phyloP scores from a whole-genome alignment of 2,888 invertebrate genomes.

The Alcis repandata region DNA sequence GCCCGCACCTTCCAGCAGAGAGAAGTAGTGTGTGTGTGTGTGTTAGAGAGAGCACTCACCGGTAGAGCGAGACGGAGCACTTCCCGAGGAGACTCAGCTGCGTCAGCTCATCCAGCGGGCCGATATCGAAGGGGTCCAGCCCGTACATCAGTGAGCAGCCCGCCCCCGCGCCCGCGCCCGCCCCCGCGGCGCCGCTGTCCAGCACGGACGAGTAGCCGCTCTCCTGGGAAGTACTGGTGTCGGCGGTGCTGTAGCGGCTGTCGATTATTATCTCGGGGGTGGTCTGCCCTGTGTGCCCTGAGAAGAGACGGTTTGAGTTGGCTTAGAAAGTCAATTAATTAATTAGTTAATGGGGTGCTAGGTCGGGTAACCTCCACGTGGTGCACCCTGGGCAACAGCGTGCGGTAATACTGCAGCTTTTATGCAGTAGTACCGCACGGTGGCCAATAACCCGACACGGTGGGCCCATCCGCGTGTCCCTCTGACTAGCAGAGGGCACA shows the following conservation, averaged over 20 bases:
- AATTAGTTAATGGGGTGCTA: no score
- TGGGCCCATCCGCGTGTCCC: no score
- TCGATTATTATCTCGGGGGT: constrained; percentile 65
- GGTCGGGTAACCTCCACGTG: no score
- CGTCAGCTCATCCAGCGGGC: constrained; percentile 82
- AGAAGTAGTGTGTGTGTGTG: not conserved
- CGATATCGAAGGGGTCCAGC: constrained; percentile 82
- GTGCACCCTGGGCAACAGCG: no score
- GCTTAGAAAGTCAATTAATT: no score
- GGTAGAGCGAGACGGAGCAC: constrained; percentile 76
- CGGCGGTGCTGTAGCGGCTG: constrained; percentile 53
- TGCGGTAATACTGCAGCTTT: no score
- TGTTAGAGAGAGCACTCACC: constrained; percentile 56
- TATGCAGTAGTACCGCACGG: no score
- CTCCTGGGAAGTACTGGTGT: constrained; percentile 61
- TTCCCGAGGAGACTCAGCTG: constrained; percentile 79
- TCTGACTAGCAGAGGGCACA: no score
- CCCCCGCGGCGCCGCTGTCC: constrained; percentile 19
- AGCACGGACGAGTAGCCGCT: constrained; percentile 60
- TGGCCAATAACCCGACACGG: no score
- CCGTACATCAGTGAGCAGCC: not conserved
- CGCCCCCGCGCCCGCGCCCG: constrained; percentile 25
- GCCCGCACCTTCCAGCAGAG: no score
- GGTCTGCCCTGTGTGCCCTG: constrained; percentile 46
- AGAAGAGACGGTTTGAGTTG: no score